Evolutionary conservation across 2,113 vertebrate species (phyloP).

Genomic region (Embiotoca jacksoni): DNA sequence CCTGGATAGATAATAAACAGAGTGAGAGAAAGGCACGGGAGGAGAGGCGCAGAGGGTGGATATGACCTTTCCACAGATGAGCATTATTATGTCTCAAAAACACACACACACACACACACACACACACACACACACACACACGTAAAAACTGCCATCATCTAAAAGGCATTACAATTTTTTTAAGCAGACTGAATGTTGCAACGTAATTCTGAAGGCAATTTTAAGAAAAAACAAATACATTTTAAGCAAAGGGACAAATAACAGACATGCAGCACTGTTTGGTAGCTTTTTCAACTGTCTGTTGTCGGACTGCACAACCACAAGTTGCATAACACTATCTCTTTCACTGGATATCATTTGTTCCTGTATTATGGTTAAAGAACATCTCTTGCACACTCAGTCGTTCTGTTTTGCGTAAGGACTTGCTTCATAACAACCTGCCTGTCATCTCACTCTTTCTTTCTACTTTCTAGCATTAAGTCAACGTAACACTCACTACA

Average conservation of each 20-base stretch:
- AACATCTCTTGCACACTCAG: too few species aligned
- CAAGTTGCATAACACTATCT: neutral
- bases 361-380: neutral
- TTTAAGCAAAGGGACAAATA: neutral
- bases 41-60: constrained; percentile 70
- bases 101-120: constrained; percentile 28
- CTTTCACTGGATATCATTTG: neutral
- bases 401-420: too few species aligned
- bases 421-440: too few species aligned
- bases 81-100: constrained; percentile 63
- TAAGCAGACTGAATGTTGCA: constrained; percentile 1
- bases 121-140: constrained; percentile 15
- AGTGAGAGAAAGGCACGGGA: constrained; percentile 50
- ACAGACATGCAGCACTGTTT: neutral
- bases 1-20: constrained; percentile 75
- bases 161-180: constrained; percentile 23
- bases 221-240: neutral
- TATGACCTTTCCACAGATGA: constrained; percentile 79
- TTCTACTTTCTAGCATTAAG: neutral
- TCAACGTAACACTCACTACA: neutral
- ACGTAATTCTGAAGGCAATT: constrained; percentile 1
- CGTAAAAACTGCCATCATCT: constrained; percentile 32
- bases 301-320: neutral
- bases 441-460: neutral
- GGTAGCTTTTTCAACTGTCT: neutral